Conservation (phyloP, 2,113 vertebrate species). For the Phrynosoma platyrhinos region DNA sequence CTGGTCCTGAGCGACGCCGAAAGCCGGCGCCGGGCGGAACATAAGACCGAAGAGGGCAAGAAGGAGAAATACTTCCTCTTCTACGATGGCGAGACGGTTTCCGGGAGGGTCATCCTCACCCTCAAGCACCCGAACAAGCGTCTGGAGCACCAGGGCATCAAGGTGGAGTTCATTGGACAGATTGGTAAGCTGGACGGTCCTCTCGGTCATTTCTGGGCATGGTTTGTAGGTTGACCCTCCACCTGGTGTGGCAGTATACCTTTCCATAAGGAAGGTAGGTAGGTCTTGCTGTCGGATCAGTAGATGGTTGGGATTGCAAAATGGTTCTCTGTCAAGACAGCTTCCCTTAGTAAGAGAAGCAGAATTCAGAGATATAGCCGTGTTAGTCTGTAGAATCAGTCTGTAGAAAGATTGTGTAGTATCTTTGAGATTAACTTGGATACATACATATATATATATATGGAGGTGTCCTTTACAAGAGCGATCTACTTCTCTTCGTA, state of each 20-base stretch:
- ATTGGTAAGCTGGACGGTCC: conserved; percentile 84
- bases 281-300: too few relatives aligned
- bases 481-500: too few relatives aligned
- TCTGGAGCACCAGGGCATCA: conserved; percentile 96
- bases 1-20: conserved; percentile 92
- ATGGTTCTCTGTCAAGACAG: too few relatives aligned
- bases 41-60: conserved; percentile 96
- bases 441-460: too few relatives aligned
- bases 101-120: conserved; percentile 90
- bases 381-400: too few relatives aligned
- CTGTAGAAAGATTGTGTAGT: too few relatives aligned
- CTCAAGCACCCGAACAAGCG: conserved; percentile 94
- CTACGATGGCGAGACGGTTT: conserved; percentile 95
- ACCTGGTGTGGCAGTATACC: accelerated
- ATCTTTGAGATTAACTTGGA: too few relatives aligned
- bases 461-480: too few relatives aligned
- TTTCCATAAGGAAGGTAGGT: too few relatives aligned
- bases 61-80: conserved; percentile 97
- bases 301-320: too few relatives aligned
- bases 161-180: conserved; percentile 96
- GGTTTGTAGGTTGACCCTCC: neutral
- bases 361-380: too few relatives aligned
- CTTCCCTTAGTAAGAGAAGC: too few relatives aligned
- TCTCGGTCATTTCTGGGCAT: neutral
- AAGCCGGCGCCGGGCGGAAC: conserved; percentile 92